Evolutionary conservation across 2,888 invertebrate genomes (phyloP), one percentile per base, ranked within the genome.

Genomic region (Tuta absoluta): DNA sequence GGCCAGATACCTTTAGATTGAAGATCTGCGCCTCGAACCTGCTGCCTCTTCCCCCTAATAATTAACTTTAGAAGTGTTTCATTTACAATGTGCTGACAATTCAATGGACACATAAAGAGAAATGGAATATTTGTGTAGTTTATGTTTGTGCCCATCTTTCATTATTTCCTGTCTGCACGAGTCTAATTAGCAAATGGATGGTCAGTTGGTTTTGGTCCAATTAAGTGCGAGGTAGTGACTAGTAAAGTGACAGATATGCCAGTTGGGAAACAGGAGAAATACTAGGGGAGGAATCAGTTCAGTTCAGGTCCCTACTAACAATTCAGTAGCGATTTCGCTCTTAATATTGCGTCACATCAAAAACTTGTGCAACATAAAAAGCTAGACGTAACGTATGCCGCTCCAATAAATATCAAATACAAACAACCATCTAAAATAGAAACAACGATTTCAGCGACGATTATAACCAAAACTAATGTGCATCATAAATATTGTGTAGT

Each of bases 11-110:
- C 80, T 82, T 77, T 65, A 73, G 28, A 60, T 51, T 65, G 77
- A 65, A 72, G 78, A 75, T 72, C 72, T 74, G 77, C 75, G 74
- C 76, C 81, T 79, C 77, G 77, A 80, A 80, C 73, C 82, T 84
- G 83, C 80, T 80, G 77, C 75, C 75, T 69, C 70, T 49, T 8
- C 38, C 33, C 28, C 61, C 61, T 61, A 23, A 61, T 48, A 61
- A 60, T 23, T 41, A 48, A 37, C 51, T 38, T 21, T 21, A 58
- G 21, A 37, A 57, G 19, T 37, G 51, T 57, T 57, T 33, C 10
- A 57, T 57, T 33, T 57, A 17, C 33, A 33, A 4, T 57, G 57
- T 58, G 21, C 56, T 37, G 37, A 58, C 21, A 12, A 38, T 37
- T 59, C 33, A 41, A 63, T 64, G 48, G 62, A 45, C 56, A 61